A percentile compares a stretch with the other conserved stretches of the same genome.
These are phyloP conservation scores for Crotophaga sulcirostris DNA, from an alignment of 2,113 vertebrate species.

Conservation along the genomic window DNA sequence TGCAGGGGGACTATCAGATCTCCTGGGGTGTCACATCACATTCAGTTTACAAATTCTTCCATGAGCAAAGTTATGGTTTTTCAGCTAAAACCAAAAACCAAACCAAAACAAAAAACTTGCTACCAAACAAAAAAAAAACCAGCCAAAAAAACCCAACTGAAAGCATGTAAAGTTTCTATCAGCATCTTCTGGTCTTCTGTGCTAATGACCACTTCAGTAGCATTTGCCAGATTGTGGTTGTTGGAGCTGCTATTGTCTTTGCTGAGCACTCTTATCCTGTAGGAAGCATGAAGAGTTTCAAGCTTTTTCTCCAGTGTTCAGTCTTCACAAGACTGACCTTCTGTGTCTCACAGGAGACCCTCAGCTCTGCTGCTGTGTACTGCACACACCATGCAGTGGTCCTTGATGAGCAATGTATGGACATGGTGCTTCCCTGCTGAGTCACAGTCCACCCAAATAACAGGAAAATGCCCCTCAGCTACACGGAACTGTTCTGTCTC, in stretches of 20 bases:
- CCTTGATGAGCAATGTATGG: not conserved
- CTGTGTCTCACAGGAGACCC: not conserved
- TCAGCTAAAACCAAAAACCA: not conserved
- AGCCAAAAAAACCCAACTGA: not conserved
- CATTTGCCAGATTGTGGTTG: not conserved
- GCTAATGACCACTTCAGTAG: not conserved
- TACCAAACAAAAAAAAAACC: rapidly evolving
- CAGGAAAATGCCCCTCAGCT: not conserved
- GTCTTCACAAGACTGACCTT: not conserved
- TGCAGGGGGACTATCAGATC: not conserved
- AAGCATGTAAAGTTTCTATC: not conserved
- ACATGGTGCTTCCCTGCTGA: not conserved
- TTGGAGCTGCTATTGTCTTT: not conserved
- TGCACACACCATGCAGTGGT: not conserved
- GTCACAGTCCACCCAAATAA: not conserved
- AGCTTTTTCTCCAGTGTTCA: not conserved
- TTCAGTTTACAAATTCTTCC: not conserved
- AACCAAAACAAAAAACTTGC: not conserved
- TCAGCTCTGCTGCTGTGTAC: not conserved
- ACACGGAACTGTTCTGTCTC: not conserved
- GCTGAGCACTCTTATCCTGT: not conserved
- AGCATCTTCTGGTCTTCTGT: not conserved
- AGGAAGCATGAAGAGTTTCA: not conserved
- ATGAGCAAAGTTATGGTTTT: not conserved
- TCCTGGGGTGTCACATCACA: not conserved